Base-by-base conservation (phyloP, 2,113 vertebrate genomes). In the Cyphomyrus plagiostoma region DNA sequence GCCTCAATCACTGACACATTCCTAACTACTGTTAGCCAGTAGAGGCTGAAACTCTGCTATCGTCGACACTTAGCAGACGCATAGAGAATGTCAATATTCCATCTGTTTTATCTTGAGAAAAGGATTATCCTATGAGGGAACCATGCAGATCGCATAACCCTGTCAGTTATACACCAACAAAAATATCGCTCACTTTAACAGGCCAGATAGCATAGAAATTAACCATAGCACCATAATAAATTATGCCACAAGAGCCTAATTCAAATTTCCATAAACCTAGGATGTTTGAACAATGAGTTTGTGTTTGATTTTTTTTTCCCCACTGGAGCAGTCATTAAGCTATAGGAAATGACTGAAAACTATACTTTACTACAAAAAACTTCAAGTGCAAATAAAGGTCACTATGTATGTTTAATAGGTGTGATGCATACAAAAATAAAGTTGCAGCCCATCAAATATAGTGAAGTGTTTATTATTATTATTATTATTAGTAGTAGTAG, bases 61-160 rank as follows among this genome's bases (percentile, higher is more conserved):
- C 89, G 26, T 62, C 66, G 62, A 66, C 86, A 86, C 52, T 86
- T 86, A 86, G 56, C 82, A 49, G 35, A 15, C 62, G 35, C 48
- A 90, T 80, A 90, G 62, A 35, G 58, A 46, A n/a, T 53, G 89
- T 90, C 89, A 90, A 87, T 90, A 90, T 80, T 87, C 70, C 9
- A 23, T 8, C 89, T 53, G 85, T 80, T 87, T 90, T 90, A 90
- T 90, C 89, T 90, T 62, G 66, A 46, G 45, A 6, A 87, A 86
- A 87, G 62, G 89, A 87, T 90, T 87, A 90, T 46, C 48, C 84
- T 53, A 7, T 17, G 53, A n/a, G 86, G 87, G 87, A 88, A 66
- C 45, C 45, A 90, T 88, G 70, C 86, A 83, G 50, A 82, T 30
- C 50, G 30, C n/a, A 48, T 82, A 90, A 35, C 70, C 66, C 21